Conservation (phyloP, 2,113 vertebrate species). For the Corythoichthys haematopterus region DNA sequence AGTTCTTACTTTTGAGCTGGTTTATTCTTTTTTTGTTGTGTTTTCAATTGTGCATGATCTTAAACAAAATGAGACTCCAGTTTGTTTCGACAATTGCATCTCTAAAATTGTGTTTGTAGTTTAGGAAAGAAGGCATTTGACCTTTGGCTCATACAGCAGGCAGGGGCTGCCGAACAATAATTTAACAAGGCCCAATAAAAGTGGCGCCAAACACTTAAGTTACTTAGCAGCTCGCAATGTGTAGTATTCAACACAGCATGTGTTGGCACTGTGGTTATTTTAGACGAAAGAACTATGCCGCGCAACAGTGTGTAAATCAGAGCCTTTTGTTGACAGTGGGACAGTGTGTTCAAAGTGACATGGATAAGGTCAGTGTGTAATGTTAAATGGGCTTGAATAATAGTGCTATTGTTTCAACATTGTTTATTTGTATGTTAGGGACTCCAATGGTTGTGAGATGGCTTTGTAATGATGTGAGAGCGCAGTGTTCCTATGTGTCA, state of each 20-base stretch:
- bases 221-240: slow-evolving; percentile 32
- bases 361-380: slow-evolving; percentile 14
- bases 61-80: slow-evolving; percentile 6
- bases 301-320: slow-evolving; percentile 22
- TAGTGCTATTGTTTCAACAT: background rate
- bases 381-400: slow-evolving; percentile 7
- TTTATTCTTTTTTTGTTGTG: background rate
- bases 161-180: slow-evolving; percentile 33
- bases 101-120: slow-evolving; percentile 16
- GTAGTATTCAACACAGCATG: slow-evolving; percentile 30
- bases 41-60: background rate
- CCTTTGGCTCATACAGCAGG: slow-evolving; percentile 25
- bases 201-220: slow-evolving; percentile 29
- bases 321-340: slow-evolving; percentile 9
- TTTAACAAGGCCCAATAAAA: slow-evolving; percentile 38
- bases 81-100: slow-evolving; percentile 6
- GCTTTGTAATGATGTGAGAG: background rate
- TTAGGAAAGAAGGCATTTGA: slow-evolving; percentile 16
- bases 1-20: background rate
- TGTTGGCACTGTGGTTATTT: slow-evolving; percentile 38
- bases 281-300: slow-evolving; percentile 20
- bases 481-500: background rate
- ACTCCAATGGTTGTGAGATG: background rate
- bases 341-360: slow-evolving; percentile 7
- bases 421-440: background rate